Conservation (phyloP, 2,888 invertebrate genomes). For the Autographa gamma region DNA sequence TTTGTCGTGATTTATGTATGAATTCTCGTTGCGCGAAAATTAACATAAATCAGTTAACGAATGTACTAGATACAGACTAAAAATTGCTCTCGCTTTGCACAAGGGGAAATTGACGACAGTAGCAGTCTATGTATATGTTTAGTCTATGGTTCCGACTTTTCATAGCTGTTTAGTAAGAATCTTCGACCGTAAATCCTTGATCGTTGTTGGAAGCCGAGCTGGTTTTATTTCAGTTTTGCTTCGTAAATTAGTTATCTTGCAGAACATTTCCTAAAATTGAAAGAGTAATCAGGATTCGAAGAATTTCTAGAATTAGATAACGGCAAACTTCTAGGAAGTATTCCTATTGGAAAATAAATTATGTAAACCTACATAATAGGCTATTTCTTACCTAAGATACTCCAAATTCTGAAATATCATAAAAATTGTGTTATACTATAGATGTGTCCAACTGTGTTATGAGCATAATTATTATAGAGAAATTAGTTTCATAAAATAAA, state of each 20-base stretch:
- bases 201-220: neutral
- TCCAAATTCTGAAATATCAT: neutral
- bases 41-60: too few species aligned
- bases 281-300: neutral
- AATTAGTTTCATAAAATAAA: neutral
- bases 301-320: neutral
- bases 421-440: conserved; percentile 23
- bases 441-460: conserved; percentile 35
- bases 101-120: too few species aligned
- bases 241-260: neutral
- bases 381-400: neutral
- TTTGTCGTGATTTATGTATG: too few species aligned
- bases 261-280: neutral
- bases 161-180: conserved; percentile 14
- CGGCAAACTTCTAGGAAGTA: conserved; percentile 3
- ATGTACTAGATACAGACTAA: too few species aligned
- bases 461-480: conserved; percentile 34
- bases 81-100: too few species aligned
- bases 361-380: too few species aligned
- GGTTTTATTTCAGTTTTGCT: neutral
- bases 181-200: conserved; percentile 24
- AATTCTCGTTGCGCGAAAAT: too few species aligned
- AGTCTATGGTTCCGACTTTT: too few species aligned
- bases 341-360: neutral
- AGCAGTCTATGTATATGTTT: too few species aligned